Evolutionary conservation across 1,140 invertebrate genomes (phyloP).

Genomic region (Fopius arisanus): DNA sequence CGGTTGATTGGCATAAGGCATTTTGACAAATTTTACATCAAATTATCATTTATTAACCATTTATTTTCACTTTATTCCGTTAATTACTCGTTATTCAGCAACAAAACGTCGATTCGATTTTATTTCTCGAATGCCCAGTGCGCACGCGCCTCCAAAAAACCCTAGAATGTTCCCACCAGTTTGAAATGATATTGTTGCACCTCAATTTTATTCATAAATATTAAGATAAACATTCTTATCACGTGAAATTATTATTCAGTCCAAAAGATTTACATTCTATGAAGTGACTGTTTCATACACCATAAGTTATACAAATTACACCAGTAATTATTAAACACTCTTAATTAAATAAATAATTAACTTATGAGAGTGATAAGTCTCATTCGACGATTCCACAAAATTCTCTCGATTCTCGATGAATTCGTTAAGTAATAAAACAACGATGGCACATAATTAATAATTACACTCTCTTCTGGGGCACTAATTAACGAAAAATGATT

Average conservation of each 20-base stretch:
- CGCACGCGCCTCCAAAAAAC: no score
- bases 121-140: no score
- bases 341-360: neutral
- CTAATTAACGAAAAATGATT: no score
- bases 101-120: neutral
- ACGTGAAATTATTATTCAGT: neutral
- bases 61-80: neutral
- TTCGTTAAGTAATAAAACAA: neutral
- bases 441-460: neutral
- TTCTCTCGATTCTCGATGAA: no score
- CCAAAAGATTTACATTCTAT: neutral
- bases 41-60: neutral
- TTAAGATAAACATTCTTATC: no score
- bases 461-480: no score
- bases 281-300: neutral
- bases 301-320: neutral
- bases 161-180: no score
- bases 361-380: neutral
- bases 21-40: slow-evolving; percentile 61
- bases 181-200: no score
- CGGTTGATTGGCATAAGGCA: slow-evolving; percentile 99
- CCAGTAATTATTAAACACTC: neutral
- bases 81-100: no score
- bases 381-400: no score
- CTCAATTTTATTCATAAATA: no score